A percentile compares a stretch with the other conserved stretches of the same genome.
Evolutionary conservation across 2,113 vertebrate species (phyloP).

Genomic region (Silurus asotus): DNA sequence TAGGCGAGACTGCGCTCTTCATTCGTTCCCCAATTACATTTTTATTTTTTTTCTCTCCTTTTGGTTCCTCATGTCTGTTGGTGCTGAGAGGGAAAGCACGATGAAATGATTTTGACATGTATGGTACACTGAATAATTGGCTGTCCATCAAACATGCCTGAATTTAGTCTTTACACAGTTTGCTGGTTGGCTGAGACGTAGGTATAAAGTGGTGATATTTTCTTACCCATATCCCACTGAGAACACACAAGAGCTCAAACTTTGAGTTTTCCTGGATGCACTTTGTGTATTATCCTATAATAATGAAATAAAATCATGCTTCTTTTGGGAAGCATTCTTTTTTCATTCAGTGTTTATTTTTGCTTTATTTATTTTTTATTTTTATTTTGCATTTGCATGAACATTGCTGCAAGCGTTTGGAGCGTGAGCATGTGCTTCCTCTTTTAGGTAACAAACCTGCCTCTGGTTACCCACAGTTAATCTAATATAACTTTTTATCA

Average conservation of each 20-base stretch:
- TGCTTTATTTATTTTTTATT: no score
- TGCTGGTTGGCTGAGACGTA: not conserved
- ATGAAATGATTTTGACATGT: slow-evolving; percentile 11
- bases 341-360: not conserved
- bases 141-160: not conserved
- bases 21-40: not conserved
- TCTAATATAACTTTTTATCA: not conserved
- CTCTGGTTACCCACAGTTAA: not conserved
- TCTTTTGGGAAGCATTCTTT: not conserved
- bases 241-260: not conserved
- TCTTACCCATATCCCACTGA: not conserved
- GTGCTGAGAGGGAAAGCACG: not conserved
- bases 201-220: not conserved
- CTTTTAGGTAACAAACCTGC: not conserved
- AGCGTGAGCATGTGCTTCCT: not conserved
- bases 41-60: not conserved
- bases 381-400: not conserved
- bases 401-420: not conserved
- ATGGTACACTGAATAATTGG: slow-evolving; percentile 14
- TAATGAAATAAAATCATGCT: not conserved
- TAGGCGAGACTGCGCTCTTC: not conserved
- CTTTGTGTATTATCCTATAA: not conserved
- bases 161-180: not conserved
- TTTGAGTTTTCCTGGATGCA: not conserved
- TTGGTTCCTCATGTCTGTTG: not conserved